phyloP scores from a whole-genome alignment of 37 sponge, comb jelly and placozoan species.

The Hexactinellida sp. region DNA sequence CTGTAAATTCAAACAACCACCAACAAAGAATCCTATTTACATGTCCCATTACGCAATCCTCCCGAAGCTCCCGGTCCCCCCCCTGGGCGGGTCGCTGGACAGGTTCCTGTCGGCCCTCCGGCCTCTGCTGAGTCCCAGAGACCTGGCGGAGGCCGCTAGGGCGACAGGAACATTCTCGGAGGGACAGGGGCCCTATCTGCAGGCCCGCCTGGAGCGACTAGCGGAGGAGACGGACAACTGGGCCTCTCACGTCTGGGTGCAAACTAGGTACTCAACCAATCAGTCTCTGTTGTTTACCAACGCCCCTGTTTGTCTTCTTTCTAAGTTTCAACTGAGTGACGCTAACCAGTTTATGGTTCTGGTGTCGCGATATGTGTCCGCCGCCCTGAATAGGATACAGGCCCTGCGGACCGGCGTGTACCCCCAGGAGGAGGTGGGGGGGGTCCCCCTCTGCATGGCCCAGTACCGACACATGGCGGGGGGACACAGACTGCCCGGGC shows the following conservation, averaged over 20 bases:
- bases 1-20: too few species aligned
- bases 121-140: not conserved
- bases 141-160: not conserved
- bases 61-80: not conserved
- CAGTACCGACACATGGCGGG: not conserved
- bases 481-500: not conserved
- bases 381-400: not conserved
- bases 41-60: not conserved
- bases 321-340: not conserved
- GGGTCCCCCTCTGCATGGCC: not conserved
- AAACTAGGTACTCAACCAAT: not conserved
- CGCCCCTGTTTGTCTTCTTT: not conserved
- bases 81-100: not conserved
- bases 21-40: too few species aligned
- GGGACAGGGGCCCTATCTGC: not conserved
- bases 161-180: not conserved
- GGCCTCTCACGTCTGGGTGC: not conserved
- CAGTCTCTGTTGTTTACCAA: not conserved
- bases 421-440: not conserved
- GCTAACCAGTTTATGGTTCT: not conserved
- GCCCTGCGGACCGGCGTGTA: not conserved
- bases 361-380: not conserved
- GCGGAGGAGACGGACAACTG: not conserved
- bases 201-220: not conserved
- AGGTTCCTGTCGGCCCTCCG: not conserved